Evolutionary conservation across 2,113 vertebrate species (phyloP).

Genomic region (Erythrolamprus reginae): DNA sequence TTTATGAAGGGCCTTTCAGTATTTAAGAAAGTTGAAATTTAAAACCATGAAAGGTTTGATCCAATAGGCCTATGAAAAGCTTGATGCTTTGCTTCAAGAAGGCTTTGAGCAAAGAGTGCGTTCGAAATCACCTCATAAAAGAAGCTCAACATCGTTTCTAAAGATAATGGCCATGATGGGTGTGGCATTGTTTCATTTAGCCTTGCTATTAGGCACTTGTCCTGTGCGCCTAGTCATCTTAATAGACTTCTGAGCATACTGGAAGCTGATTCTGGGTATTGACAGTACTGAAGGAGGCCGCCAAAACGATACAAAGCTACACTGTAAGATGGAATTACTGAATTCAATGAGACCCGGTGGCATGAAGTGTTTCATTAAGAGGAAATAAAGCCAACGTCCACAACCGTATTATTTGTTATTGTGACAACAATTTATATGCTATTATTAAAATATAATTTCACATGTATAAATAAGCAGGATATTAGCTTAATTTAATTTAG

Average conservation of each 20-base stretch:
- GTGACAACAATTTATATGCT: too few species aligned
- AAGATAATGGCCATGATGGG: not conserved
- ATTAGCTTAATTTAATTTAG: not conserved
- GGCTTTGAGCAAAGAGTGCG: not conserved
- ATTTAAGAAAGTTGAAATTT: not conserved
- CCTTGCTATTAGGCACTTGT: not conserved
- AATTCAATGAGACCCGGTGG: not conserved
- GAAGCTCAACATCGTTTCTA: not conserved
- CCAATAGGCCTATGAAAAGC: not conserved
- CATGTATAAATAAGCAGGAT: not conserved
- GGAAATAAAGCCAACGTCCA: not conserved
- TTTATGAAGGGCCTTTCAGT: not conserved
- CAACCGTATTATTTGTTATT: not conserved
- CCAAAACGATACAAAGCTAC: not conserved
- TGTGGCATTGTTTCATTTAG: not conserved
- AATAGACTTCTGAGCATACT: not conserved
- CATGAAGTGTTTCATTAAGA: not conserved
- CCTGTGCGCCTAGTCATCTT: not conserved
- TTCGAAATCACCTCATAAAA: not conserved
- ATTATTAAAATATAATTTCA: not conserved
- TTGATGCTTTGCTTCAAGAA: not conserved
- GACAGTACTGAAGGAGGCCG: not conserved
- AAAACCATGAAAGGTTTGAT: not conserved
- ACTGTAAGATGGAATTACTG: not conserved
- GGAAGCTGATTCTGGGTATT: not conserved